Percentiles rank a stretch among this genome's conserved stretches.
Evolutionary conservation across 2,113 vertebrate species (phyloP).

Genomic region (Elephas maximus): DNA sequence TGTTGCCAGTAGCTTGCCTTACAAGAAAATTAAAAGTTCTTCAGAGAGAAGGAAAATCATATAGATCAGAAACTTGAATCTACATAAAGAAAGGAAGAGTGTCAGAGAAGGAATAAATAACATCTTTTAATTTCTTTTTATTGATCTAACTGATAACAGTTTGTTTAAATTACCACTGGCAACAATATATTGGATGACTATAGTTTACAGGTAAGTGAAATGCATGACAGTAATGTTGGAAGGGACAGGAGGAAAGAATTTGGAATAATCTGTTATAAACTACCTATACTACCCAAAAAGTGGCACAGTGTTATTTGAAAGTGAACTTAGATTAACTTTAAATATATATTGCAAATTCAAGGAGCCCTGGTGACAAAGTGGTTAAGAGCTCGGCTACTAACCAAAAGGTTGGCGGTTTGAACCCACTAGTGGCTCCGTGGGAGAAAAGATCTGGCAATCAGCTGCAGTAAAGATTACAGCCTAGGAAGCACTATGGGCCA

Average conservation of each 20-base stretch:
- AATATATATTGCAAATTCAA: too few species aligned
- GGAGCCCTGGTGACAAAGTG: too few species aligned
- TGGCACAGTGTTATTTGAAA: too few species aligned
- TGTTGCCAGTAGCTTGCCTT: too few species aligned
- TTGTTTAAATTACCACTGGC: not conserved
- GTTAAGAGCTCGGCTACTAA: too few species aligned
- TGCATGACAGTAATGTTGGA: not conserved
- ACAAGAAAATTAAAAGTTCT: not conserved
- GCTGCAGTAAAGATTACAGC: too few species aligned
- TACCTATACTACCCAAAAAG: not conserved
- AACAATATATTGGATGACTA: not conserved
- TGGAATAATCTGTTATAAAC: not conserved
- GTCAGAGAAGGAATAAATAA: not conserved
- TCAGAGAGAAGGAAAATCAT: not conserved
- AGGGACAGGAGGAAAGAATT: not conserved
- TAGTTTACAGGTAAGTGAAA: not conserved
- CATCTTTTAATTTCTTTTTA: not conserved
- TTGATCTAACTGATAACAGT: not conserved
- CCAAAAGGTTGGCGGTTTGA: too few species aligned
- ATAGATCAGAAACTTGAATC: not conserved
- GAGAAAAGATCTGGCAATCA: too few species aligned
- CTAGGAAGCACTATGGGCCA: too few species aligned
- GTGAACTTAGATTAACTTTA: too few species aligned
- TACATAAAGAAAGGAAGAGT: not conserved
- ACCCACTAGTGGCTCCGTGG: too few species aligned